Evolutionary conservation across 2,113 vertebrate genomes (phyloP).

Genomic region (Leiothrix lutea): DNA sequence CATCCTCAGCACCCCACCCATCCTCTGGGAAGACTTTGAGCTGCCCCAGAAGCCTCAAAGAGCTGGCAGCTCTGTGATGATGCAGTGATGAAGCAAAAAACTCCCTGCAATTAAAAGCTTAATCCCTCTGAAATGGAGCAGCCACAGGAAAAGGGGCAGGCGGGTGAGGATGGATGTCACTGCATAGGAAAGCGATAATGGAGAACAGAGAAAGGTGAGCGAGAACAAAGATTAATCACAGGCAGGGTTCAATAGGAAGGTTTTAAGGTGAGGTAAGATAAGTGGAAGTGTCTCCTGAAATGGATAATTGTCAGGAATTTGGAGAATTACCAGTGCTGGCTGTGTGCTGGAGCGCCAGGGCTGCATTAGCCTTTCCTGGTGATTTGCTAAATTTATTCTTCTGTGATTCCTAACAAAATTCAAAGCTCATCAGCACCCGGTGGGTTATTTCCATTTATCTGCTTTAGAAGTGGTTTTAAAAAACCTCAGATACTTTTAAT

Average conservation of each 20-base stretch:
- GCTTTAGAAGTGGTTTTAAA: constrained; percentile 25
- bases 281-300: constrained; percentile 1
- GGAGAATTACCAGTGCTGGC: not conserved
- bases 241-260: constrained; percentile 9
- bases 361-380: not conserved
- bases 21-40: not conserved
- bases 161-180: not conserved
- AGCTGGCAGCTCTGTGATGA: not conserved
- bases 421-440: constrained; percentile 40
- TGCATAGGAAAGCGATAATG: not conserved
- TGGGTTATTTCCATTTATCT: constrained; percentile 47
- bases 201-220: not conserved
- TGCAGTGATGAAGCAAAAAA: not conserved
- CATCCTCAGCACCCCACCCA: not conserved
- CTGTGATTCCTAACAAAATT: constrained; percentile 16
- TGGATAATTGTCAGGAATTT: constrained; percentile 8
- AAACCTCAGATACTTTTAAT: constrained; percentile 57
- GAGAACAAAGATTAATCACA: not conserved
- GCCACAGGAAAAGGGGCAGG: not conserved
- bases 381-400: constrained; percentile 46
- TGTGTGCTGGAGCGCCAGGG: not conserved
- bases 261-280: not conserved
- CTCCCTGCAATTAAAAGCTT: not conserved
- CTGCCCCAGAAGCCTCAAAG: not conserved
- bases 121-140: not conserved